Evolutionary conservation across 2,888 invertebrate species (phyloP).

Genomic region (Endomychus coccineus): DNA sequence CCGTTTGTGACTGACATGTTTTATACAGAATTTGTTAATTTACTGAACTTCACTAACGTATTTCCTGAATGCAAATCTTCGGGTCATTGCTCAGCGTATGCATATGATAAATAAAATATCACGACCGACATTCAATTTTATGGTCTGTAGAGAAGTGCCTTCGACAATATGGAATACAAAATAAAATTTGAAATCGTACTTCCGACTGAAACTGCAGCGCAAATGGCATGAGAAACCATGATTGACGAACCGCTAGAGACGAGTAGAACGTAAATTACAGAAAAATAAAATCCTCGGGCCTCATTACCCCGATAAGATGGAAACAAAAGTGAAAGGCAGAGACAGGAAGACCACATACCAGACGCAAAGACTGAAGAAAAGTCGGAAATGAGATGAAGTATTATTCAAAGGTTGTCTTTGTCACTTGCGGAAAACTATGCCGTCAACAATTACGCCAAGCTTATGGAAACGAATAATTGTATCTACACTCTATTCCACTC

Average conservation of each 20-base stretch:
- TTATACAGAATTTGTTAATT: slow-evolving; percentile 35
- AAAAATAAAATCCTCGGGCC: slow-evolving; percentile 26
- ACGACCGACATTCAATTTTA: no score
- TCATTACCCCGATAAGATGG: slow-evolving; percentile 23
- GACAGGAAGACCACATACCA: slow-evolving; percentile 26
- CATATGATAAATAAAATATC: no score
- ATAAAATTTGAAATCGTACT: no score
- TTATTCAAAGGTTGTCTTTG: no score
- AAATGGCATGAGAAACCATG: slow-evolving; percentile 33
- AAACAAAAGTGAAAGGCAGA: slow-evolving; percentile 20
- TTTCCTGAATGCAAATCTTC: slow-evolving; percentile 36
- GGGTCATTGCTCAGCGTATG: no score
- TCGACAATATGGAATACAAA: no score
- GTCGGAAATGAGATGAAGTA: slow-evolving; percentile 30
- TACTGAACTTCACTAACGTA: slow-evolving; percentile 29
- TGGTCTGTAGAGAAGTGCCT: no score
- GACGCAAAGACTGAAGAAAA: slow-evolving; percentile 25
- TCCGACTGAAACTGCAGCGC: slow-evolving; percentile 6
- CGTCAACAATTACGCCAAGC: no score
- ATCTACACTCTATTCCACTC: no score
- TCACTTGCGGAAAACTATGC: no score
- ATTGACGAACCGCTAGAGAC: slow-evolving; percentile 23
- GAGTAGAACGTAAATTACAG: slow-evolving; percentile 25
- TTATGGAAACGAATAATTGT: no score
- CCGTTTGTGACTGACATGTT: slow-evolving; percentile 35